Percentiles rank a stretch among this genome's conserved stretches.
phyloP scores from a whole-genome alignment of 2,797 vertebrate genomes.

The Semaprochilodus insignis region DNA sequence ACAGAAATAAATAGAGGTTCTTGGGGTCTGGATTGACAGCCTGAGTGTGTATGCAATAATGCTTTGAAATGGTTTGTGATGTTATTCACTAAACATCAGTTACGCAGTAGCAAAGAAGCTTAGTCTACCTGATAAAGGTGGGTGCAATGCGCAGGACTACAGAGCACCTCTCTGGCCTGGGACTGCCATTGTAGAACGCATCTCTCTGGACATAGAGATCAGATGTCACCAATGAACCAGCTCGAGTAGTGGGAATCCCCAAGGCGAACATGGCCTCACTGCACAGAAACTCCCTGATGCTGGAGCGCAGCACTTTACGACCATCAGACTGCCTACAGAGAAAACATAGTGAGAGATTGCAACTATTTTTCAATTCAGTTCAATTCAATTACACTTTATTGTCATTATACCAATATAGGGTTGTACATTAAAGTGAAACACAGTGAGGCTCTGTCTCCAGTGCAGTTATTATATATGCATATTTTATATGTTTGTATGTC shows the following conservation, averaged over 20 bases:
- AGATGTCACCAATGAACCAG: constrained; percentile 84
- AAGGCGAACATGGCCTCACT: constrained; percentile 90
- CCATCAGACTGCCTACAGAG: constrained; percentile 84
- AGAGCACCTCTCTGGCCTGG: constrained; percentile 81
- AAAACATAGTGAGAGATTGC: constrained; percentile 8
- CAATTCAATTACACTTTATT: too few species aligned
- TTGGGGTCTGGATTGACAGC: not conserved
- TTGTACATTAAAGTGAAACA: too few species aligned
- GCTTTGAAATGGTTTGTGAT: not conserved
- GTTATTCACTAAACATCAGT: not conserved
- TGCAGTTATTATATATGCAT: too few species aligned
- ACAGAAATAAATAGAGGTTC: too few species aligned
- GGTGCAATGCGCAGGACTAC: constrained; percentile 86
- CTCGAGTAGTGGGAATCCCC: constrained; percentile 85
- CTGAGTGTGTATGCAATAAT: not conserved
- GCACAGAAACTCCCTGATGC: constrained; percentile 91
- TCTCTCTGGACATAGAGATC: constrained; percentile 83
- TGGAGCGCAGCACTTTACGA: constrained; percentile 88
- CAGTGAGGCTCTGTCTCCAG: too few species aligned
- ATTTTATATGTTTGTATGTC: too few species aligned
- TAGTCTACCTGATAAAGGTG: constrained; percentile 83
- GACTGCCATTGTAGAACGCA: constrained; percentile 82
- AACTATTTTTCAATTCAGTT: too few species aligned
- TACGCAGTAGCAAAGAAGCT: not conserved
- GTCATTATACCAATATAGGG: too few species aligned